Evolutionary conservation across 2,797 vertebrate species (phyloP), one percentile per base, ranked within the genome.

Genomic region (Otolemur crassicaudatus): DNA sequence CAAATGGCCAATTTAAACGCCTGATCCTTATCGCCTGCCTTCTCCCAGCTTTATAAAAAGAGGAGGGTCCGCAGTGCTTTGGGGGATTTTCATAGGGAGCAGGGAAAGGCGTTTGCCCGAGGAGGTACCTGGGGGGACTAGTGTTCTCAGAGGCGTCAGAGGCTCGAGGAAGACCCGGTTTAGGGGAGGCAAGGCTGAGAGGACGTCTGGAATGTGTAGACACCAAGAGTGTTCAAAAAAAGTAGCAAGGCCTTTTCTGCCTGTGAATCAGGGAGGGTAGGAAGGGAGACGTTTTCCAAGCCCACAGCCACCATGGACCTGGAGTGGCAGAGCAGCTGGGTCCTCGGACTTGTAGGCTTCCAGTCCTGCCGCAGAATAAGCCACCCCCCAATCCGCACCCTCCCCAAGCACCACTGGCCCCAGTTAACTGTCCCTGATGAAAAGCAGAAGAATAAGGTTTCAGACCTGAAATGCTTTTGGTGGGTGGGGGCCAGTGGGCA

Each of bases 391-490:
- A 3, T 7, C 22, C 10, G 0, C 23, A 22, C 37, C 65, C 65
- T 67, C 25, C 65, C 29, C 60, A 5, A 60, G 29, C 4, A 25
- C 25, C 27, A 43, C n/a, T 20, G 63, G 16, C 6, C 25, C 40
- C 40, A 67, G 20, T 29, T 22, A 61, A 23, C 65, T 43, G 67
- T 17, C 56, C 22, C 34, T 22, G 22, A 19, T 7, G 34, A 40
- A 76, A 70, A 76, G 70, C 31, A 87, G 46, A 94, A 84, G 34
- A 90, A 65, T n/a, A 88, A 95, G 85, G 86, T 95, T 98, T 97
- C 81, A 98, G 95, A 97, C 94, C 90, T 96, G 95, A 97, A 97
- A 98, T 84, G 95, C 97, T 96, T 98, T 97, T 97, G 97, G 96
- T 93, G 81, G 91, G 87, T 95, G 69, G 75, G 82, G 82, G 91